Evolutionary conservation across 35 echinoderm and acorn worm species (phyloP), one percentile per base, ranked within the genome.

Genomic region (Holothuria glaberrima): DNA sequence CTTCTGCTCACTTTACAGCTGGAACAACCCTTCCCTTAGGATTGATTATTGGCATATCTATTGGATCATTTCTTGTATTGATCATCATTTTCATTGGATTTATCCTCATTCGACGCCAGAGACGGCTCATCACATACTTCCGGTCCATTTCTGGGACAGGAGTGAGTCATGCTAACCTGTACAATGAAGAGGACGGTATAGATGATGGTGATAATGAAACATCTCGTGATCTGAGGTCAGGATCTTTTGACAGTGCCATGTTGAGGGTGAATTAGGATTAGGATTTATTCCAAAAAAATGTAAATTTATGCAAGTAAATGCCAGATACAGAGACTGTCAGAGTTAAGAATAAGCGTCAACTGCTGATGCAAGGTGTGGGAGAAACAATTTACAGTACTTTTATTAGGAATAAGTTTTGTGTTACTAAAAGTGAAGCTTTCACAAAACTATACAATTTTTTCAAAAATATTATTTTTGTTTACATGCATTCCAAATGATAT

Each of bases 101-200:
- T 29, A 68, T 90, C 24, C 89, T 82, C 58, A 82, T 90, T 16
- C 50, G 36, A 28, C 35, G 77, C 0, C 89, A 90, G 77, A 80
- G 89, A n/a, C 41, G 89, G 6, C 58, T 90, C 20, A 46, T 90
- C 19, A 30, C 75, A 12, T 90, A 90, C 28, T 90, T 90, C 62
- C 75, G 89, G 12, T 87, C 61, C 1, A 71, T 87, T n/a, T 87
- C 85, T 3, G 85, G 85, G 61, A 10, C 38, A 36, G 85, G 85
- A 24, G 65, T 71, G 28, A 71, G 38, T 30, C 85, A 87, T 20
- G 85, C 60, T 13, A 87, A 87, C 38, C 41, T 87, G 33, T 87
- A 87, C 58, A 87, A 87, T 21, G 85, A 84, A n/a, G 80, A 87
- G 17, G 85, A 87, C 10, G 61, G 30, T 21, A 35, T 67, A 10